Base-by-base conservation (phyloP, 2,113 vertebrate species). In the Oreotragus oreotragus region DNA sequence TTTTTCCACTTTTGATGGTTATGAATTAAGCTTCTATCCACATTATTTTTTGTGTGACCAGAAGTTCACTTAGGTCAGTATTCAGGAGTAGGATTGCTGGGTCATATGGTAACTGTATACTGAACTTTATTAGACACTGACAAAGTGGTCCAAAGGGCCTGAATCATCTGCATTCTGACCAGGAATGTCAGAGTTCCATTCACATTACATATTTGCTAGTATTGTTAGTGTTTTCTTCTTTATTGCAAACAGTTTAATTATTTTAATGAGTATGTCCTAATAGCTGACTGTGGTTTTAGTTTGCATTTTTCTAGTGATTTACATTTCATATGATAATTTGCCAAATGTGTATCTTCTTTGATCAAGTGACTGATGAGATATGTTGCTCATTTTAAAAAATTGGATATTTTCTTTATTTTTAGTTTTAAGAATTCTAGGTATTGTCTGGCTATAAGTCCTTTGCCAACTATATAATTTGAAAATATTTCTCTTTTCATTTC, bases 271-370 rank as follows among this genome's bases (percentile, higher is more conserved):
- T 86, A 17, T 58, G 12, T 12, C 49, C 14, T 70, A 27, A 73
- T 21, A 94, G 55, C 11, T 81, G 43, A 94, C 16, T 39, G 3
- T 49, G 60, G 28, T 93, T 84, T 96, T 90, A 93, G 62, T 93
- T 85, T 92, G 21, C 28, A 77, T 95, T 86, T 93, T 16, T 62
- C 53, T 49, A 91, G 21, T 88, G 80, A 90, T 36, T 91, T 96
- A 86, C 81, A 70, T 30, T 80, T 92, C 36, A 96, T 87, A 47
- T 66, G 45, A 15, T 91, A 86, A 96, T 91, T 95, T 91, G 12
- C 23, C 21, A 91, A 6, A 33, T 39, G 23, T 60, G 17, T 60
- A 64, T 79, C 51, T 94, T 93, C 58, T 94, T 89, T 53, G 36
- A 84, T 94, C 16, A 91, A 70, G 19, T 36, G 4, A 57, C 33